These are phyloP conservation scores for Rana temporaria DNA, from an alignment of 2,113 vertebrate species.

Conservation along the genomic window DNA sequence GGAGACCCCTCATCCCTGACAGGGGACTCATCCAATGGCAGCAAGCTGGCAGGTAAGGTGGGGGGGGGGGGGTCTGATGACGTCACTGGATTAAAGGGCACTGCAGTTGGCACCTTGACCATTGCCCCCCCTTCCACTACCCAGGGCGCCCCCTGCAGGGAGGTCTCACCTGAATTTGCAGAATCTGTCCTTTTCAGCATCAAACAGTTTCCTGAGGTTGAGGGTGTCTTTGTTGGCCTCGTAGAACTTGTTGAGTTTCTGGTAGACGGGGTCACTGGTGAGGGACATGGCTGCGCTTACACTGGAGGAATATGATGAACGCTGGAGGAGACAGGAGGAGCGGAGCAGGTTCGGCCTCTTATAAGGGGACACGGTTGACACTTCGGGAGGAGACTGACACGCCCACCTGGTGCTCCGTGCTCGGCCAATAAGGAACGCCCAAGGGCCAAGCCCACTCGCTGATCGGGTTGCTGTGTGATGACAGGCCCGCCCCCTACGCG, in stretches of 20 bases:
- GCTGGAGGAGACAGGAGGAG: background rate
- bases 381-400: background rate
- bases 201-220: conserved; percentile 87
- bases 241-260: conserved; percentile 85
- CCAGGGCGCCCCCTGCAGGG: too few relatives aligned
- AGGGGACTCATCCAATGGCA: too few relatives aligned
- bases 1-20: too few relatives aligned
- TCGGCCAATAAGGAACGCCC: conserved; percentile 2
- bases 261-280: conserved; percentile 80
- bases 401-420: background rate
- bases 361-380: background rate
- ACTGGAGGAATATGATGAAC: too few relatives aligned
- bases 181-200: conserved; percentile 84
- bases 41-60: too few relatives aligned
- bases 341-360: background rate
- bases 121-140: too few relatives aligned
- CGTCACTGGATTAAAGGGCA: too few relatives aligned
- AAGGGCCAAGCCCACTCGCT: background rate
- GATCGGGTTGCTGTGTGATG: background rate
- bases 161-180: conserved; percentile 81
- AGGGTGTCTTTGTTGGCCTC: conserved; percentile 75
- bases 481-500: too few relatives aligned
- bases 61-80: too few relatives aligned
- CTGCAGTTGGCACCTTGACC: too few relatives aligned
- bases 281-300: conserved; percentile 76